phyloP scores from a whole-genome alignment of 2,888 invertebrate genomes.

The Ophraella communa region DNA sequence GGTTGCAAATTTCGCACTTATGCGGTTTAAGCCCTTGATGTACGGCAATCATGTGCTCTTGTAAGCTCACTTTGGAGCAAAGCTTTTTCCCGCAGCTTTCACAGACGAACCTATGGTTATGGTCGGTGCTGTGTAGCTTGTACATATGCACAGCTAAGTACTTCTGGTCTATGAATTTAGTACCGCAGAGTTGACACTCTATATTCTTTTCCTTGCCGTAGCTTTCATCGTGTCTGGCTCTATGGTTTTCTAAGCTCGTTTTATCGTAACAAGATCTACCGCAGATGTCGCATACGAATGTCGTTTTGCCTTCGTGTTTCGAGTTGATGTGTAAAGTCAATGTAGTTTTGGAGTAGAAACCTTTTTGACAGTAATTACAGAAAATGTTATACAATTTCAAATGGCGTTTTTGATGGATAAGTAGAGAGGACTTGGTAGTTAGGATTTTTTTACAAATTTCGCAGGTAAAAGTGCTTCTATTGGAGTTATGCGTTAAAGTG shows the following conservation, averaged over 20 bases:
- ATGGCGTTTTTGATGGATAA: constrained; percentile 40
- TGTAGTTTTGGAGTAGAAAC: constrained; percentile 42
- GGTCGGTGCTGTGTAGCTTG: constrained; percentile 37
- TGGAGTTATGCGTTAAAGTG: constrained; percentile 34
- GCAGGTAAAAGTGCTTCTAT: constrained; percentile 53
- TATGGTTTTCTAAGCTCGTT: constrained; percentile 43
- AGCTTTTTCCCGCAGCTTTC: constrained; percentile 63
- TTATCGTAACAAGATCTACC: constrained; percentile 46
- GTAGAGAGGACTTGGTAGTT: constrained; percentile 43
- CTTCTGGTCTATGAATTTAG: constrained; percentile 43
- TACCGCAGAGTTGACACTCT: constrained; percentile 43
- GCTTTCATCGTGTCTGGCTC: constrained; percentile 41
- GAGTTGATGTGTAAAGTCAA: constrained; percentile 42
- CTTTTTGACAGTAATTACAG: constrained; percentile 43
- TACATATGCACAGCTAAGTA: constrained; percentile 44
- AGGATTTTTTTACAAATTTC: constrained; percentile 66
- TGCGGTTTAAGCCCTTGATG: constrained; percentile 58
- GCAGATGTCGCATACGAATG: constrained; percentile 47
- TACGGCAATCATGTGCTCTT: constrained; percentile 45
- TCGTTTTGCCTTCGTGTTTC: constrained; percentile 42
- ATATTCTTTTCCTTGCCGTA: constrained; percentile 42
- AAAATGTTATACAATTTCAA: constrained; percentile 51
- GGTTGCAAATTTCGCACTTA: constrained; percentile 65
- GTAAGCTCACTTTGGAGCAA: constrained; percentile 52
- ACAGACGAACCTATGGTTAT: constrained; percentile 51